Conservation (phyloP, 2,888 invertebrate genomes). For the Drosophila anomalipes region DNA sequence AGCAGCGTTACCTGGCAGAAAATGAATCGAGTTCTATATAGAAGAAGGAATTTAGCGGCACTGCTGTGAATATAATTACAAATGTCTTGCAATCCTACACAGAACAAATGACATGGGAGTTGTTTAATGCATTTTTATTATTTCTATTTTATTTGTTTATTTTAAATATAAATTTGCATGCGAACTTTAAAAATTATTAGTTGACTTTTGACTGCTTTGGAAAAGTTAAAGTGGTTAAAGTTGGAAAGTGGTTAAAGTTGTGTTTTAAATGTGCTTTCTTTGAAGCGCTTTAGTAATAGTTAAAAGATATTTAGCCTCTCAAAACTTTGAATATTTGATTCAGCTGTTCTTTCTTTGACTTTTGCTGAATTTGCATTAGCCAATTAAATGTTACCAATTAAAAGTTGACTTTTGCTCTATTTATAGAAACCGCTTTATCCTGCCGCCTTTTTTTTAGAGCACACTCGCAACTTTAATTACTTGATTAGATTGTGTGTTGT, state of each 20-base stretch:
- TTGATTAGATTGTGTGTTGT: slow-evolving; percentile 54
- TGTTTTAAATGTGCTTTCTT: too few species aligned
- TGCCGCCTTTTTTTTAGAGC: slow-evolving; percentile 17
- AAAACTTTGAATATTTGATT: neutral
- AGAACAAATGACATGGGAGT: neutral
- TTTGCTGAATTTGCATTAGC: slow-evolving; percentile 4
- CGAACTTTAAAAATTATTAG: neutral
- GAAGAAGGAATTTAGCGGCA: neutral
- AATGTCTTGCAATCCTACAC: neutral
- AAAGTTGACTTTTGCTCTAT: slow-evolving; percentile 40
- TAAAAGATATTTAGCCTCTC: neutral
- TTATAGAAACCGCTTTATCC: slow-evolving; percentile 18
- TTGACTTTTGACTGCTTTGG: neutral
- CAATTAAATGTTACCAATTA: slow-evolving; percentile 36
- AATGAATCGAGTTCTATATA: neutral
- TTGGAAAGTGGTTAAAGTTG: too few species aligned
- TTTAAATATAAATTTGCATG: neutral
- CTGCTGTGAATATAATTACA: too few species aligned
- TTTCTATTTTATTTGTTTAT: slow-evolving; percentile 2
- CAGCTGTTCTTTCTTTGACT: neutral
- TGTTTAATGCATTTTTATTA: neutral
- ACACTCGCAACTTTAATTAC: slow-evolving; percentile 55
- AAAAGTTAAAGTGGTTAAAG: too few species aligned
- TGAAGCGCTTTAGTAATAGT: neutral
- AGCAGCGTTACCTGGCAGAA: slow-evolving; percentile 36